Evolutionary conservation across 2,113 vertebrate species (phyloP), one percentile per base, ranked within the genome.

Genomic region (Galeopterus variegatus): DNA sequence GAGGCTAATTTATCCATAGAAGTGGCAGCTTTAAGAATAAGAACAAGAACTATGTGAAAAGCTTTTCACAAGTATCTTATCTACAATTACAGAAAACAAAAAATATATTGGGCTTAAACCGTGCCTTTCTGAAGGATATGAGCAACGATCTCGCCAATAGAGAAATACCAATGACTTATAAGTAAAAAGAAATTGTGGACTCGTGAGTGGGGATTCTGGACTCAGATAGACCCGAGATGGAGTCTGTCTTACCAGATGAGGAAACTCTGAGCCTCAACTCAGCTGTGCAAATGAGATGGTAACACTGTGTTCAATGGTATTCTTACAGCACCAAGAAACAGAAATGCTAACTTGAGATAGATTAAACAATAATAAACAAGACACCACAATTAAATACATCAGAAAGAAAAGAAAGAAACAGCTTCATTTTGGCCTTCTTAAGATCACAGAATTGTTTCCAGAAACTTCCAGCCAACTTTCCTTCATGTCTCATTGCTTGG

Each of bases 31-130:
- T 77, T 83, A 58, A 85, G 56, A 82, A 81, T 48, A 79, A 80
- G 7, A 36, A 65, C 1, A 70, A 94, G 79, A 89, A 64, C 45
- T 56, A n/a, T 24, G 18, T 60, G 17, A 93, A 80, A 65, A 87
- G 10, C 9, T 86, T 81, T 80, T 26, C 45, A 73, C 23, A 80
- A 84, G 19, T 52, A 28, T 73, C 92, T 75, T 62, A 89, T 24
- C 12, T 81, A 9, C 81, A 94, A 81, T 76, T 92, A 64, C 14
- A 85, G 67, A 89, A 69, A 85, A 69, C 13, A 73, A 85, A 95
- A 82, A n/a, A 81, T 77, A 76, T 33, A 67, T 0, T 76, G 60
- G 60, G 28, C 6, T 75, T 75, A 62, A 75, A 69, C 4, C 69
- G 8, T 56, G 56, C 28, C 72, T 94, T 92, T 87, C 56, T 10